These are phyloP conservation scores for Istiophorus platypterus DNA, from an alignment of 2,113 vertebrate genomes.

Conservation along the genomic window DNA sequence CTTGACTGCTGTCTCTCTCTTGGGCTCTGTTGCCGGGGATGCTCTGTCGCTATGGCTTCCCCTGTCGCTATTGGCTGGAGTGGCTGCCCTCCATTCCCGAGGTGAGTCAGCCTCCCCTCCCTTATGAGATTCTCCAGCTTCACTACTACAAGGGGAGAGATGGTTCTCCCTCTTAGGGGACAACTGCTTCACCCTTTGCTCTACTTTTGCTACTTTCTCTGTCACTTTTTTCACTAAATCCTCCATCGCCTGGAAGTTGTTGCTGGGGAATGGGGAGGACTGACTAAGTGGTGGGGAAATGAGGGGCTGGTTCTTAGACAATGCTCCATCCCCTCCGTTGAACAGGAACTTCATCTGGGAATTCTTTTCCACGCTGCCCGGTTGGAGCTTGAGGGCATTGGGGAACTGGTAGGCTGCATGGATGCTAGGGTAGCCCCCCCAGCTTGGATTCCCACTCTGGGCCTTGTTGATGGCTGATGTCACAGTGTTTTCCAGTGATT, in stretches of 20 bases:
- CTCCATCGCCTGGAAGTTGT: conserved; percentile 96
- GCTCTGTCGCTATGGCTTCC: conserved; percentile 78
- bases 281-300: conserved; percentile 90
- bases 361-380: conserved; percentile 88
- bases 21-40: conserved; percentile 78
- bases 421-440: conserved; percentile 98
- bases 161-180: conserved; percentile 87
- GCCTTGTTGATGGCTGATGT: conserved; percentile 98
- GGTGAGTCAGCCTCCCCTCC: conserved; percentile 83
- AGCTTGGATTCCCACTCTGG: conserved; percentile 96
- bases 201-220: conserved; percentile 93
- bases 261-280: conserved; percentile 91
- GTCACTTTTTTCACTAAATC: conserved; percentile 96
- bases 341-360: conserved; percentile 89
- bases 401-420: conserved; percentile 99
- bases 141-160: conserved; percentile 88
- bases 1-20: conserved; percentile 79
- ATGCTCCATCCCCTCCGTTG: conserved; percentile 83
- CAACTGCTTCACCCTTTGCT: conserved; percentile 91
- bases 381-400: conserved; percentile 92
- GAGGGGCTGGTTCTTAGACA: conserved; percentile 89
- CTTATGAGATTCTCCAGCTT: conserved; percentile 87
- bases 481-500: conserved; percentile 98
- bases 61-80: conserved; percentile 86
- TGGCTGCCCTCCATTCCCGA: conserved; percentile 86